Conservation (phyloP, 2,113 vertebrate genomes). For the Hippopotamus amphibius region DNA sequence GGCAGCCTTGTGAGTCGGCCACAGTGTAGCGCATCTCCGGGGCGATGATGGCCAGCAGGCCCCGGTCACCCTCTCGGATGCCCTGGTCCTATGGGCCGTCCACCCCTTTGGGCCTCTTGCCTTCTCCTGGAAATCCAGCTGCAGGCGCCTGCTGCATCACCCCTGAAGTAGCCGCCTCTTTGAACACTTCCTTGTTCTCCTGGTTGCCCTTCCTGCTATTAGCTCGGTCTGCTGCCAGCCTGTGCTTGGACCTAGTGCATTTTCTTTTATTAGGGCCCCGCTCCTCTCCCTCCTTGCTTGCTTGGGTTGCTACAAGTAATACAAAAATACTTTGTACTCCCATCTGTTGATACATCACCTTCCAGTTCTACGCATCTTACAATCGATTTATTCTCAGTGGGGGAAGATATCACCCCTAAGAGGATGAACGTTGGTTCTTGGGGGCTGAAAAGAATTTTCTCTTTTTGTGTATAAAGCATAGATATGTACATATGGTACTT, state of each 20-base stretch:
- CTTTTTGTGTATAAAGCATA: background rate
- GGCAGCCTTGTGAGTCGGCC: background rate
- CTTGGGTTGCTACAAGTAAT: background rate
- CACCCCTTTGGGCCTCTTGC: background rate
- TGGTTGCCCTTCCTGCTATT: background rate
- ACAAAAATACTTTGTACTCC: background rate
- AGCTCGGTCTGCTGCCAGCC: background rate
- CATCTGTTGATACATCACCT: background rate
- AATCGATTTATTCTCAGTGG: background rate
- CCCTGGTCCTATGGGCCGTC: too few relatives aligned
- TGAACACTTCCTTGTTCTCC: background rate
- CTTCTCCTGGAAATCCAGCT: background rate
- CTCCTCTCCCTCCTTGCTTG: background rate
- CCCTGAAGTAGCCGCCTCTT: background rate
- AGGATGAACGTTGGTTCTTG: background rate
- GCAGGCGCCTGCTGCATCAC: accelerated
- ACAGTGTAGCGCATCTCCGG: background rate
- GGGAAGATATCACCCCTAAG: background rate
- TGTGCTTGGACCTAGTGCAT: background rate
- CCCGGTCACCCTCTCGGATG: accelerated
- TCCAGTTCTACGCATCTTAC: background rate
- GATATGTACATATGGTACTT: background rate
- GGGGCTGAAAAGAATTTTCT: background rate
- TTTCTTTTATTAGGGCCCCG: background rate
- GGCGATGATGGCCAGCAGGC: accelerated